These are phyloP conservation scores for Pelodiscus sinensis DNA, from an alignment of 2,113 vertebrate species.

Conservation along the genomic window DNA sequence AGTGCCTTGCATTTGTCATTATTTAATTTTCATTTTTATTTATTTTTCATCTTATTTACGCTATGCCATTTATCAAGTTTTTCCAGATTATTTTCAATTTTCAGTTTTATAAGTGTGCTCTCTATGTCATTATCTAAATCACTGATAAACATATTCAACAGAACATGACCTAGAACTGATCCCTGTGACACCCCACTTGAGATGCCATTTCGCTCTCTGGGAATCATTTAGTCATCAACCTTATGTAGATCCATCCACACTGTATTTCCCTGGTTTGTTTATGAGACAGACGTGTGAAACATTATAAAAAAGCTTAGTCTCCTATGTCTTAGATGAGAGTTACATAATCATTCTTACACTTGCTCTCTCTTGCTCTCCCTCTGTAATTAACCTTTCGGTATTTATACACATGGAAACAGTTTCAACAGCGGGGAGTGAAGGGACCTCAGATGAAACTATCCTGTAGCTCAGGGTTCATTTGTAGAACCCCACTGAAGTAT, in stretches of 20 bases:
- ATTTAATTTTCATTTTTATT: too few relatives aligned
- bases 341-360: not conserved
- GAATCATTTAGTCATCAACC: not conserved
- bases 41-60: too few relatives aligned
- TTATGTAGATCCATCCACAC: not conserved
- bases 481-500: not conserved
- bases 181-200: not conserved
- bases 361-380: not conserved
- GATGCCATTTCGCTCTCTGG: not conserved
- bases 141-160: not conserved
- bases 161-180: not conserved
- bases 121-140: not conserved
- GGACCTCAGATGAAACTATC: not conserved
- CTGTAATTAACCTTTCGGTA: not conserved
- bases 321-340: not conserved
- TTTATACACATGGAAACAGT: not conserved
- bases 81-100: too few relatives aligned
- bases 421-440: not conserved
- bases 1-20: too few relatives aligned
- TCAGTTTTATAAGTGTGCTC: not conserved
- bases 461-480: not conserved
- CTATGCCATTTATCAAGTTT: too few relatives aligned
- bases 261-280: not conserved
- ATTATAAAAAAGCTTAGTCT: not conserved
- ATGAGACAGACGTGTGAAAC: not conserved